Evolutionary conservation across 2,113 vertebrate species (phyloP).

Genomic region (Hippocampus abdominalis): DNA sequence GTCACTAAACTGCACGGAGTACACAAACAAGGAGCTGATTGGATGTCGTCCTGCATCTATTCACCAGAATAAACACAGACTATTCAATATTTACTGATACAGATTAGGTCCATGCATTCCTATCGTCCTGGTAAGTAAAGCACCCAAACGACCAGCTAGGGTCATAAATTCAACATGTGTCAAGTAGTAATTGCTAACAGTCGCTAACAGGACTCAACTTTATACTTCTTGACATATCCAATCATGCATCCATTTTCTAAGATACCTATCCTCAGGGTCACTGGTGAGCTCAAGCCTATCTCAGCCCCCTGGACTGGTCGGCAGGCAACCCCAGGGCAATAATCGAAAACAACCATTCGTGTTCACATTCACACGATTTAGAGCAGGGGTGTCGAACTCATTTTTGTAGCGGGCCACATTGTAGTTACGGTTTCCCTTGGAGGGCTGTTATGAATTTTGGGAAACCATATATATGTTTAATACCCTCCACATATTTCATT

Average conservation of each 20-base stretch:
- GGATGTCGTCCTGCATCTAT: background rate
- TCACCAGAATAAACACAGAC: background rate
- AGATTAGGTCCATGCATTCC: background rate
- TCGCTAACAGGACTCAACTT: too few species aligned
- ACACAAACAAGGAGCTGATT: background rate
- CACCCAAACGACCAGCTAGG: background rate
- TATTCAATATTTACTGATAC: background rate
- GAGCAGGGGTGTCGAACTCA: too few species aligned
- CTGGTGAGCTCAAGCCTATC: background rate
- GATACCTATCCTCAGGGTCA: background rate
- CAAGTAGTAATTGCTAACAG: background rate
- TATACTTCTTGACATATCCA: too few species aligned
- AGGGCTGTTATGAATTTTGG: too few species aligned
- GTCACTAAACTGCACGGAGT: background rate
- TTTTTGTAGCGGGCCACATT: too few species aligned
- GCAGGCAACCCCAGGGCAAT: background rate
- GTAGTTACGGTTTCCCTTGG: too few species aligned
- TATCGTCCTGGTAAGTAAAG: background rate
- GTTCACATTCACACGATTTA: too few species aligned
- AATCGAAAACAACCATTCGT: background rate
- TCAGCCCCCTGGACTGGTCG: background rate
- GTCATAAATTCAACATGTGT: background rate
- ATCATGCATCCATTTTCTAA: background rate
- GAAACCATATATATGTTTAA: too few species aligned
- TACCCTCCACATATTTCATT: too few species aligned